Conservation (phyloP, 2,888 invertebrate genomes). For the Sarcophaga rosellei region DNA sequence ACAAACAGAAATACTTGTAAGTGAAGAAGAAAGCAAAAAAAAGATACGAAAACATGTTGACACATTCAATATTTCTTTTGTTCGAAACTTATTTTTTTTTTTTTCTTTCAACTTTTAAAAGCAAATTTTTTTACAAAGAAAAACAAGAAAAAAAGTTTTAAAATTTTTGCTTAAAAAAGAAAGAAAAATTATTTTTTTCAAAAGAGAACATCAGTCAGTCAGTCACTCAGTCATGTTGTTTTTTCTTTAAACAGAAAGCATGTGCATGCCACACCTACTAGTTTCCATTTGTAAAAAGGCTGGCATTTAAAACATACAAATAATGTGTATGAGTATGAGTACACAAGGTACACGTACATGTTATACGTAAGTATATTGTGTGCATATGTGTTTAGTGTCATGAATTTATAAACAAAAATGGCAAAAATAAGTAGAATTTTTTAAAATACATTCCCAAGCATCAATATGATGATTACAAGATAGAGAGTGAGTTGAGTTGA, state of each 20-base stretch:
- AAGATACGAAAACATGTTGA: not conserved
- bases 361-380: not conserved
- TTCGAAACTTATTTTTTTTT: not conserved
- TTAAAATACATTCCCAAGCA: not conserved
- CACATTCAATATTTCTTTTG: conserved; percentile 5
- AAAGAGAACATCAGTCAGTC: conserved; percentile 26
- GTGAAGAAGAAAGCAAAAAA: no score
- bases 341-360: no score
- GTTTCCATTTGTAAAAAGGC: not conserved
- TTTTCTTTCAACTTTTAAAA: not conserved
- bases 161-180: not conserved
- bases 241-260: conserved; percentile 18
- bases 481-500: not conserved
- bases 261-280: conserved; percentile 39
- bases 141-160: not conserved
- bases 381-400: not conserved
- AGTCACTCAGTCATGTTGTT: not conserved
- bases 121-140: not conserved
- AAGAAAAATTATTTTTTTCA: not conserved
- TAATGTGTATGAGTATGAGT: no score
- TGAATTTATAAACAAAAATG: not conserved
- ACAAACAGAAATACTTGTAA: not conserved
- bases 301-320: no score
- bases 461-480: not conserved
- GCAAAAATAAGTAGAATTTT: not conserved